phyloP scores from a whole-genome alignment of 2,113 vertebrate species.

The Seriola quinqueradiata region DNA sequence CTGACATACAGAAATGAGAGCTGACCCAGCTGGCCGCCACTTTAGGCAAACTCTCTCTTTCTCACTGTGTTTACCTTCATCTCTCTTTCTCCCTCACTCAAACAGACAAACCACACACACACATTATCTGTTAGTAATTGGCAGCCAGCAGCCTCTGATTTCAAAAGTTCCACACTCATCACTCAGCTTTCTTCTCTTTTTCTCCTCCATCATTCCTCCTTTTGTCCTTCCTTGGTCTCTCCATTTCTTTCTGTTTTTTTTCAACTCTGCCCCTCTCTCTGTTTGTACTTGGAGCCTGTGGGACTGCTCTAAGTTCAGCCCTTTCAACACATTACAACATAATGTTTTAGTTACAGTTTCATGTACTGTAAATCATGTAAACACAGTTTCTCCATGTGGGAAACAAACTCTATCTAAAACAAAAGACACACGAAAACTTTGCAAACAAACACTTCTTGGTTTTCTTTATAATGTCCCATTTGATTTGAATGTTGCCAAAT shows the following conservation, averaged over 20 bases:
- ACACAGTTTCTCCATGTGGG: constrained; percentile 28
- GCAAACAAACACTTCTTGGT: constrained; percentile 42
- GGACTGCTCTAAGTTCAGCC: constrained; percentile 18
- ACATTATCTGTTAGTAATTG: constrained; percentile 40
- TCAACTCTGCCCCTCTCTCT: not conserved
- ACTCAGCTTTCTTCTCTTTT: constrained; percentile 17
- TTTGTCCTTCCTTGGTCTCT: constrained; percentile 6
- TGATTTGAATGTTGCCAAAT: constrained; percentile 44
- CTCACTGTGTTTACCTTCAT: constrained; percentile 30
- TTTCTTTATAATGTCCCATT: constrained; percentile 35
- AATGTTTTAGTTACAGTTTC: constrained; percentile 40
- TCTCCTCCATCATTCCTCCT: constrained; percentile 7
- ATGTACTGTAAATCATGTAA: constrained; percentile 28
- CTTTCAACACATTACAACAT: constrained; percentile 38
- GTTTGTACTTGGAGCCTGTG: constrained; percentile 45
- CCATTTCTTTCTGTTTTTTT: not conserved
- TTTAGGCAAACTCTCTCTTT: constrained; percentile 28
- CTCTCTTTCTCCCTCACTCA: not conserved
- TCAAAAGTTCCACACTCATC: constrained; percentile 26
- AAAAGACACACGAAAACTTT: constrained; percentile 25
- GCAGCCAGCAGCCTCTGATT: constrained; percentile 30
- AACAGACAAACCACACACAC: constrained; percentile 13
- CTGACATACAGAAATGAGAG: constrained; percentile 32
- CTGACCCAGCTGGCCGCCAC: constrained; percentile 37
- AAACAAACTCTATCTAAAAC: constrained; percentile 31